Base-by-base conservation (phyloP, 1,140 invertebrate genomes). In the Arctopsyche grandis region DNA sequence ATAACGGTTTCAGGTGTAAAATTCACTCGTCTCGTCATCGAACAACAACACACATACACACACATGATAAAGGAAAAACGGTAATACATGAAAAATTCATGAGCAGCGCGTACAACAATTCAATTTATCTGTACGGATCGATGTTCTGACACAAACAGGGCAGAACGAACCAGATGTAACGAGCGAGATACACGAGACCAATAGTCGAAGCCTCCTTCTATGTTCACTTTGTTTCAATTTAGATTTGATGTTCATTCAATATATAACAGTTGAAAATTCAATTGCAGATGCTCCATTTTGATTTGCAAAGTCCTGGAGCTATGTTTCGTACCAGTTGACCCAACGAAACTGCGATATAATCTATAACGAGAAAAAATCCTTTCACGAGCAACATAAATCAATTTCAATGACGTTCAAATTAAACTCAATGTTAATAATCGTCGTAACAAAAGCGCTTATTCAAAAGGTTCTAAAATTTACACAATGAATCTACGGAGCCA, bases 201-300 rank as follows among this genome's bases (percentile, higher is more conserved):
- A 38, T 38, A 38, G 29, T 38, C 29, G 29, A 38, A 38, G 29
- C 29, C 29, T 38, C 29, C n/a, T 4, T 1, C 29, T 38, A 38
- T 38, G 29, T 38, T 4, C 21, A 60, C 56, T 60, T 60, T 60
- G 56, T 60, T 60, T 60, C 56, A 21, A 60, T 60, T 60, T 21
- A 21, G 21, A 19, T 52, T 52, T 16, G 48, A 52, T 52, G 12
- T 14, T 60, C 48, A 52, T 52, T 52, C 48, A 12, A 52, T 14
- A 14, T 5, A 52, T 52, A 52, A 52, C 16, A 52, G 16, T 52
- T 52, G 48, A 14, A 52, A 52, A 5, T 52, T 16, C 63, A 66
- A 66, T 66, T 66, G 63, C 22, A 66, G 63, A 66, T 66, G 63
- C 22, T 66, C 63, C 21, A 66, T 66, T 66, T 66, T 22, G 63